Evolutionary conservation across 2,888 invertebrate species (phyloP).

Genomic region (Branchellion lobata): DNA sequence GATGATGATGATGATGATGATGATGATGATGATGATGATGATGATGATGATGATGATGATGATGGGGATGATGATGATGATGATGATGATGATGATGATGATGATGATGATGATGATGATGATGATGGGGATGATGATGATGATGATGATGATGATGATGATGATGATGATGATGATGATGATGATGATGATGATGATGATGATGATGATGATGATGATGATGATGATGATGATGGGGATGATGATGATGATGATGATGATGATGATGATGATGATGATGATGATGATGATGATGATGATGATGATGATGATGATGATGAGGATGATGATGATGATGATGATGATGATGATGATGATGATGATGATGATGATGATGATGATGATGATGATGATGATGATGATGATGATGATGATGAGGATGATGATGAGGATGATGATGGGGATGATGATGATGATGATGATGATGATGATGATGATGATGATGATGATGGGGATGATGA

Average conservation of each 20-base stretch:
- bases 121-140: constrained; percentile 17
- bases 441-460: constrained; percentile 21
- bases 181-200: constrained; percentile 13
- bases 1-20: constrained; percentile 28
- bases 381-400: constrained; percentile 25
- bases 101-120: constrained; percentile 19
- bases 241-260: constrained; percentile 19
- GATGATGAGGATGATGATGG: constrained; percentile 17
- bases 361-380: constrained; percentile 36
- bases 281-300: constrained; percentile 24
- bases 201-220: constrained; percentile 31
- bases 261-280: constrained; percentile 15
- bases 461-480: constrained; percentile 13
- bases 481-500: constrained; percentile 16
- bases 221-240: constrained; percentile 18
- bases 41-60: constrained; percentile 33
- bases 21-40: constrained; percentile 27
- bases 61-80: constrained; percentile 25
- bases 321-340: constrained; percentile 35
- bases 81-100: constrained; percentile 23
- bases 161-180: constrained; percentile 7
- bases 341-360: constrained; percentile 18
- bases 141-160: constrained; percentile 18
- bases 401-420: constrained; percentile 21
- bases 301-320: neutral